These are phyloP conservation scores for Arctopsyche grandis DNA, from an alignment of 1,140 invertebrate species.

Conservation along the genomic window DNA sequence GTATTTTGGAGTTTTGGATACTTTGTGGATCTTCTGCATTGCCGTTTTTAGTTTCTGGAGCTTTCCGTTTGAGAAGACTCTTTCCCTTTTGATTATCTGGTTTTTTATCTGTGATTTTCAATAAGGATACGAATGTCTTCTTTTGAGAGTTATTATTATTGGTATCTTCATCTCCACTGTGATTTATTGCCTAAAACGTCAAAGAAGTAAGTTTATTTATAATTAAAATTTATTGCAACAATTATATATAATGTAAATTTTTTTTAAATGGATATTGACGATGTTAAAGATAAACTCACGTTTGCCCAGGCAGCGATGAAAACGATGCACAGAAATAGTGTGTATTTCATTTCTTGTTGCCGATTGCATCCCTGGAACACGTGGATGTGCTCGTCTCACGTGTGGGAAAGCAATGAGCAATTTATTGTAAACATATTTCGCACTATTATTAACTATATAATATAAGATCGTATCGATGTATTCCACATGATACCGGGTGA, in stretches of 20 bases:
- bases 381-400: background rate
- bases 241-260: too few relatives aligned
- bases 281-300: too few relatives aligned
- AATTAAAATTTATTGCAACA: too few relatives aligned
- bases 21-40: background rate
- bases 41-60: background rate
- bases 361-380: background rate
- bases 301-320: background rate
- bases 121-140: too few relatives aligned
- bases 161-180: too few relatives aligned
- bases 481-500: background rate
- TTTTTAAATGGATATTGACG: too few relatives aligned
- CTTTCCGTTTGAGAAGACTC: too few relatives aligned
- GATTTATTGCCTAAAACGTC: too few relatives aligned
- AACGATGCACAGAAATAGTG: background rate
- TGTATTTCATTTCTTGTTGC: background rate
- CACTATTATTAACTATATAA: background rate
- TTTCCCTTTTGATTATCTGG: too few relatives aligned
- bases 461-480: conserved; percentile 6
- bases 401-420: conserved; percentile 15
- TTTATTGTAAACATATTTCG: background rate
- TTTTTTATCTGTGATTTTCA: too few relatives aligned
- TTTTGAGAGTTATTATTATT: too few relatives aligned
- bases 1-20: background rate
- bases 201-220: too few relatives aligned